phyloP scores from a whole-genome alignment of 1,140 invertebrate genomes.

The Conus ventricosus region DNA sequence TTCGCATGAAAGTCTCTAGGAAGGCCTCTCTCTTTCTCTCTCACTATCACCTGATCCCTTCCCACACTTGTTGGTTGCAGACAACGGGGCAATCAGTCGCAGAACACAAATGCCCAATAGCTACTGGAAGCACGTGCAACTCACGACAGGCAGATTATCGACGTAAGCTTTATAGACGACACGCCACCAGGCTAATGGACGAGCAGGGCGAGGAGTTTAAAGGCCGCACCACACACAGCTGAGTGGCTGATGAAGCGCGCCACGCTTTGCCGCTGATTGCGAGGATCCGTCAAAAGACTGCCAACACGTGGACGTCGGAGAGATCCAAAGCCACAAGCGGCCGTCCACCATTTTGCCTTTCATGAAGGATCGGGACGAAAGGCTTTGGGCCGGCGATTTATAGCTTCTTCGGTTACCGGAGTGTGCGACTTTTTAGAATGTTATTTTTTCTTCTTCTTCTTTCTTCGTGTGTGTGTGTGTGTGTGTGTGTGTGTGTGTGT shows the following conservation, averaged over 20 bases:
- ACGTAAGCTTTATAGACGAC: background rate
- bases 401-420: background rate
- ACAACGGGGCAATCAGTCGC: too few relatives aligned
- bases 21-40: too few relatives aligned
- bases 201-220: background rate
- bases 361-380: background rate
- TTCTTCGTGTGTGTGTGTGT: too few relatives aligned
- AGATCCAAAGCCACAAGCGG: background rate
- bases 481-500: too few relatives aligned
- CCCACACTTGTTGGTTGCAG: too few relatives aligned
- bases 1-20: too few relatives aligned
- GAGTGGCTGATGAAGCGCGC: background rate
- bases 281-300: background rate
- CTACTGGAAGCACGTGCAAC: background rate
- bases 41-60: too few relatives aligned
- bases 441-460: too few relatives aligned
- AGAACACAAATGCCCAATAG: too few relatives aligned
- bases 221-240: background rate
- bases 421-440: too few relatives aligned
- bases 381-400: background rate
- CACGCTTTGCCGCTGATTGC: background rate
- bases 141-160: background rate
- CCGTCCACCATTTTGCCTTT: background rate
- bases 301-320: background rate
- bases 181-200: background rate